Base-by-base conservation (phyloP, 2,888 invertebrate species). In the Hermaeophaga mercurialis region DNA sequence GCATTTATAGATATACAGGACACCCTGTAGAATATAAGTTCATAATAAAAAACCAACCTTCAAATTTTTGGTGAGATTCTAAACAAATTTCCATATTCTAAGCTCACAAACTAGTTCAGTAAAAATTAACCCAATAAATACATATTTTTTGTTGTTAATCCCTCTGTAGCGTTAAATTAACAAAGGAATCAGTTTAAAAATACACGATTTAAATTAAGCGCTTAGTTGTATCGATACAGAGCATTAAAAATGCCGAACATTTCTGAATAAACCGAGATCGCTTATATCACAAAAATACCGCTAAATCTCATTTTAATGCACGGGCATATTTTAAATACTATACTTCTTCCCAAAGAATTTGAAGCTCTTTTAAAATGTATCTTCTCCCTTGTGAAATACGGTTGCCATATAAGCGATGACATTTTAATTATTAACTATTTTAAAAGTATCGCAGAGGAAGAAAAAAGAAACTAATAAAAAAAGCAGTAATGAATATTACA, bases 371-470 rank as follows among this genome's bases (percentile, higher is more conserved):
- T 41, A 38, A 56, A 24, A 56, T 49, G 36, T 38, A 17, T 34
- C 36, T 45, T 56, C 28, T 11, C 49, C 28, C 18, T 34, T 22
- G 50, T 58, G 47, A 58, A 43, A 34, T 54, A 58, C 46, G 50
- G 26, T 17, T 15, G 33, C 33, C 24, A 48, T 46, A 17, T 46
- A 24, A 14, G 14, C 39, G 54, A 34, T 52, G 52, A 55, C 58
- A 31, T 47, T 58, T 50, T 58, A 58, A 58, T 58, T 58, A 58
- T 58, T 55, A 52, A 39, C 33, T 52, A 50, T 52, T 56, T 39
- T 24, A 48, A 48, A 38, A 48, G 48, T 48, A 38, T 31, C 28
- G 28, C 41, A 17, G 39, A 28, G 43, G 9, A 15, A 17, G 24
- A 36, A 19, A 28, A 12, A 36, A 24, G 28, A 19, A 28, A 12